Evolutionary conservation across 2,797 vertebrate species (phyloP).

Genomic region (Falco biarmicus): DNA sequence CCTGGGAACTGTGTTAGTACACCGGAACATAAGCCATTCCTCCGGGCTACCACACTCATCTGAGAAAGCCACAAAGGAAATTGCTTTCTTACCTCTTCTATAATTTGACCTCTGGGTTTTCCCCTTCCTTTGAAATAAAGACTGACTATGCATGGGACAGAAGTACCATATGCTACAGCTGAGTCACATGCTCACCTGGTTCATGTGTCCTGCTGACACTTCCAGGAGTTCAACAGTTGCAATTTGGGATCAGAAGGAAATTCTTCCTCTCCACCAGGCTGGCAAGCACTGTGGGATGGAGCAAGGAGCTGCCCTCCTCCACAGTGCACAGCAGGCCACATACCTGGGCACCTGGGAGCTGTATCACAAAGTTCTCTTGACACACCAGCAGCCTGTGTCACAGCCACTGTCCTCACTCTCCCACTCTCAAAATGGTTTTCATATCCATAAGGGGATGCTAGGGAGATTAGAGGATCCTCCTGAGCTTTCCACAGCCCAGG

Average conservation of each 20-base stretch:
- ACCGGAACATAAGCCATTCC: background rate
- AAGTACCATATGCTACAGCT: rapidly evolving
- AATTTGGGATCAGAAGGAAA: background rate
- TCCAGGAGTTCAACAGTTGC: background rate
- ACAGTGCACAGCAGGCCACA: background rate
- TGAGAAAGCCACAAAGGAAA: background rate
- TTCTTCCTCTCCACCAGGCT: background rate
- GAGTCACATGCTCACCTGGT: rapidly evolving
- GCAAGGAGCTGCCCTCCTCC: background rate
- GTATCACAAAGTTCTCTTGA: background rate
- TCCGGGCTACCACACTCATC: rapidly evolving
- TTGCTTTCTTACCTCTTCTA: background rate
- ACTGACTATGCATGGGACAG: background rate
- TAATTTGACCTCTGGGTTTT: background rate
- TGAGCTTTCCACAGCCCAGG: background rate
- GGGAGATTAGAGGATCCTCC: background rate
- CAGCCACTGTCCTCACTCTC: rapidly evolving
- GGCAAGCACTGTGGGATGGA: background rate
- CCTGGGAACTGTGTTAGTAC: background rate
- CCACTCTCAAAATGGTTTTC: background rate
- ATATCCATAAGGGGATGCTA: background rate
- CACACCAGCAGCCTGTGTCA: rapidly evolving
- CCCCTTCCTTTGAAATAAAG: background rate
- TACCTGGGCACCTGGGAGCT: background rate
- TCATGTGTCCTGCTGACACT: background rate